Conservation (phyloP, 2,113 vertebrate genomes). For the Albula goreensis region DNA sequence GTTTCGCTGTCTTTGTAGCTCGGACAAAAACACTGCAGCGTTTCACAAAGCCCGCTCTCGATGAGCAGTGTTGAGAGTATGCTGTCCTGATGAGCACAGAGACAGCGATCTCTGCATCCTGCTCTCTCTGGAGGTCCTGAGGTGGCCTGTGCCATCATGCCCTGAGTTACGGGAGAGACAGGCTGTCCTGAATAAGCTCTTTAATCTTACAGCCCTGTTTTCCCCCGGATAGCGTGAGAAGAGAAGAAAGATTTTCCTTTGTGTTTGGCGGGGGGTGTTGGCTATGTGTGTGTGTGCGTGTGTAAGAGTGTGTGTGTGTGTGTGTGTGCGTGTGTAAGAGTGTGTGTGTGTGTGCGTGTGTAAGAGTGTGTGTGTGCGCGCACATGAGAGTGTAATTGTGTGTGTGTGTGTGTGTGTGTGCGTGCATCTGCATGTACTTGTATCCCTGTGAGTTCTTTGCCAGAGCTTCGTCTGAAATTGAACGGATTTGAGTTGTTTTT, state of each 20-base stretch:
- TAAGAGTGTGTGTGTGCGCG: neutral
- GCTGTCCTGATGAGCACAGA: neutral
- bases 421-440: neutral
- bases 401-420: constrained; percentile 19
- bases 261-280: neutral
- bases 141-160: neutral
- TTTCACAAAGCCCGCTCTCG: neutral
- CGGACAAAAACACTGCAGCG: neutral
- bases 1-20: neutral
- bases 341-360: constrained; percentile 4
- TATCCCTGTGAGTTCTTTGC: neutral
- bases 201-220: constrained; percentile 26
- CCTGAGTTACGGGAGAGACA: constrained; percentile 11
- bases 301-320: constrained; percentile 23
- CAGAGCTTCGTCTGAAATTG: neutral
- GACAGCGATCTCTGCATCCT: too few species aligned
- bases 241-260: neutral
- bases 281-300: neutral
- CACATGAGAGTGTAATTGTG: constrained; percentile 14
- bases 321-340: neutral
- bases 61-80: neutral
- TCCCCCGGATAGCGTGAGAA: constrained; percentile 26
- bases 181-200: constrained; percentile 39
- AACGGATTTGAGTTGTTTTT: neutral
- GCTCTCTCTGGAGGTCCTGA: neutral